Evolutionary conservation across 2,113 vertebrate genomes (phyloP).

Genomic region (Pseudopipra pipra): DNA sequence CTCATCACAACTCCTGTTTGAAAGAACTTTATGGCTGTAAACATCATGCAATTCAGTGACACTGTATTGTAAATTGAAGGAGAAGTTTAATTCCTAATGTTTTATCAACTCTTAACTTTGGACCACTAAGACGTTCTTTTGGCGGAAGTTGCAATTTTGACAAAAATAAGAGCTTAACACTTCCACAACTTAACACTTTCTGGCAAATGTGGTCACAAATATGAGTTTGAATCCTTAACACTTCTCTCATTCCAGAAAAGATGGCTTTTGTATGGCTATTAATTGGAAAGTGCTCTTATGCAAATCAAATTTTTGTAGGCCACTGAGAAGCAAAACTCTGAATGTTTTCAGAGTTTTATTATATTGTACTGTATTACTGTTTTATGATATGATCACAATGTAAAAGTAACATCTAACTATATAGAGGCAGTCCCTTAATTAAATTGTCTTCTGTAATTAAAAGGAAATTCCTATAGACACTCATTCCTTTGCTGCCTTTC

Average conservation of each 20-base stretch:
- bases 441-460: neutral
- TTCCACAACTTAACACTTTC: neutral
- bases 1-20: neutral
- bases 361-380: too few relatives aligned
- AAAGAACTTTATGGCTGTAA: constrained; percentile 32
- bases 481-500: neutral
- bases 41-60: constrained; percentile 3
- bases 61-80: neutral
- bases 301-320: neutral
- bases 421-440: neutral
- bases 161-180: neutral
- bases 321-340: neutral
- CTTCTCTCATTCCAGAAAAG: neutral
- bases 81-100: neutral
- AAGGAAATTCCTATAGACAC: neutral
- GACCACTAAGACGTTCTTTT: neutral
- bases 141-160: neutral
- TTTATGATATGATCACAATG: neutral
- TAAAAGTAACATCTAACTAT: neutral
- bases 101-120: neutral
- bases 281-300: neutral
- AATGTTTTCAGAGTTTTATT: neutral
- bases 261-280: neutral
- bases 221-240: neutral
- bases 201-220: neutral